Percentiles rank a stretch among this genome's conserved stretches.
phyloP scores from a whole-genome alignment of 30 jellyfish, hydroid and myxozoan genomes.

The Aurelia sp. region DNA sequence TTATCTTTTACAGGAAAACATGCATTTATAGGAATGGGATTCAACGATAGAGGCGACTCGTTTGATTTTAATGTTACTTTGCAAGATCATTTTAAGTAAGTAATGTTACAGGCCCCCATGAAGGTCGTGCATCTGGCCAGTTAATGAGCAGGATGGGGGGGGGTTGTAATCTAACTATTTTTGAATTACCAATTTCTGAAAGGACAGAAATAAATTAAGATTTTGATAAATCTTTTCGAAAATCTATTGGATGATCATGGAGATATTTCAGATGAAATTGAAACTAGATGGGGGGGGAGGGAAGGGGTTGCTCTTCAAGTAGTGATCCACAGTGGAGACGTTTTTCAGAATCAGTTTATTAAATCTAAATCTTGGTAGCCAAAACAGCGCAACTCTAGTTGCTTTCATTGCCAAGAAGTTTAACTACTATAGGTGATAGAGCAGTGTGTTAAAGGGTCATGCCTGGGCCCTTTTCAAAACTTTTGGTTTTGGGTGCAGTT shows the following conservation, averaged over 20 bases:
- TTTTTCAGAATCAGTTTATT: too few relatives aligned
- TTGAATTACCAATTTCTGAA: not conserved
- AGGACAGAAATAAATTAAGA: not conserved
- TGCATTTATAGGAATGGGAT: conserved; percentile 98
- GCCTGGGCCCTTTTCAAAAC: too few relatives aligned
- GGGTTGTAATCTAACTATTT: too few relatives aligned
- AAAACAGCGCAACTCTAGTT: too few relatives aligned
- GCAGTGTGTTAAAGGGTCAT: too few relatives aligned
- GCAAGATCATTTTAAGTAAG: conserved; percentile 97
- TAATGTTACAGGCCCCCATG: not conserved
- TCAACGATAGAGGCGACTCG: conserved; percentile 97
- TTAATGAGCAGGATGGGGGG: not conserved
- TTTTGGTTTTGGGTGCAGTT: too few relatives aligned
- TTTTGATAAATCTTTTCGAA: not conserved
- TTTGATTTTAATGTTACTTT: conserved; percentile 97
- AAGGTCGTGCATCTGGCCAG: not conserved
- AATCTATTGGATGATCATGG: not conserved
- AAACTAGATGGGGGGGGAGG: not conserved
- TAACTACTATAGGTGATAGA: too few relatives aligned
- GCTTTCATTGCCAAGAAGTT: too few relatives aligned
- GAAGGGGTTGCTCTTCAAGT: too few relatives aligned
- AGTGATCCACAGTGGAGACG: too few relatives aligned
- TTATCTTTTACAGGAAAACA: conserved; percentile 29
- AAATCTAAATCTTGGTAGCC: too few relatives aligned
- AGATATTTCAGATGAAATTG: not conserved